These are phyloP conservation scores for Emydoidea blandingii DNA, from an alignment of 2,797 vertebrate species.

Conservation along the genomic window DNA sequence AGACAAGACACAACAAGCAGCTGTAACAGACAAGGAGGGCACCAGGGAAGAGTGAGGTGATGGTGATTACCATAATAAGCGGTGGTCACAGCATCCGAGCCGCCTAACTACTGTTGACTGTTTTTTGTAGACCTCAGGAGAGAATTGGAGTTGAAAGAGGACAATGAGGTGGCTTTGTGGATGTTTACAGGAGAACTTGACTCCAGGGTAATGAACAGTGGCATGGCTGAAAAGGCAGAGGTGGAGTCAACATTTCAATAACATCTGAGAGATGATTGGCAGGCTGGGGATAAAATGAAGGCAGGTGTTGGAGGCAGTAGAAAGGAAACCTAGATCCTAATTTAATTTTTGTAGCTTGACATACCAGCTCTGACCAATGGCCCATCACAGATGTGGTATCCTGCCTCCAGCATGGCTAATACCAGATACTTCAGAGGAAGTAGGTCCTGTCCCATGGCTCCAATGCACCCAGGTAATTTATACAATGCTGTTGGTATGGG, in stretches of 20 bases:
- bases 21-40: neutral
- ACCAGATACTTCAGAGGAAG: neutral
- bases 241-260: neutral
- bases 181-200: neutral
- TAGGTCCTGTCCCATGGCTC: neutral
- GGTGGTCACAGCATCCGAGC: neutral
- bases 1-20: neutral
- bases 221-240: too few relatives aligned
- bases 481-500: neutral
- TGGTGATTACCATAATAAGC: neutral
- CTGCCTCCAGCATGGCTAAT: neutral
- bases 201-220: neutral
- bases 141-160: neutral
- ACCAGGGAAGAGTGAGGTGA: neutral
- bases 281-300: neutral
- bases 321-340: neutral
- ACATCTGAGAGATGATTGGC: neutral
- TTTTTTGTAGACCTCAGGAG: neutral
- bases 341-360: neutral
- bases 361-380: neutral
- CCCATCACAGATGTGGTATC: neutral
- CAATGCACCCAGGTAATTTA: neutral
- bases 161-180: neutral
- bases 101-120: neutral
- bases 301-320: neutral